Percentiles rank a stretch among this genome's conserved stretches.
Conservation (phyloP, 2,797 vertebrate species). For the Babyrousa celebensis region DNA sequence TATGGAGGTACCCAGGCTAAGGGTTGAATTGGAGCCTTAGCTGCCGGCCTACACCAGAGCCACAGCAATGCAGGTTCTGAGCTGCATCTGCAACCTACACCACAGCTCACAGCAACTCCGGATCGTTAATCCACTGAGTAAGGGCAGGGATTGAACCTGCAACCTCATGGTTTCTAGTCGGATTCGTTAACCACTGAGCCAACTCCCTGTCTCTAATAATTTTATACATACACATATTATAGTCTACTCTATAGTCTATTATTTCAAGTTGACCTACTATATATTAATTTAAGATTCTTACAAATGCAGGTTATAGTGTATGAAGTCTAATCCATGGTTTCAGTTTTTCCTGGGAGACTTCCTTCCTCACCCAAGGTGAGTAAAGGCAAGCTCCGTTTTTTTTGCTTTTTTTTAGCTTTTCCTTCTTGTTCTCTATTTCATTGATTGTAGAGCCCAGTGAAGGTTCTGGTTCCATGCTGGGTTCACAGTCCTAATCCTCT, state of each 20-base stretch:
- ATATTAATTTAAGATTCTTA: conserved; percentile 18
- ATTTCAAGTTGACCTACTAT: not conserved
- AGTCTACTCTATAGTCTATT: not conserved
- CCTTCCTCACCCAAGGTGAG: not conserved
- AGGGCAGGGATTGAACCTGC: too few species aligned
- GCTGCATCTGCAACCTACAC: too few species aligned
- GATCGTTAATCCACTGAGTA: too few species aligned
- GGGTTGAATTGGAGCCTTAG: too few species aligned
- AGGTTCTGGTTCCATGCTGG: not conserved
- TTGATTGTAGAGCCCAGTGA: not conserved
- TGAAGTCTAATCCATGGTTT: not conserved
- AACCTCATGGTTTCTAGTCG: too few species aligned
- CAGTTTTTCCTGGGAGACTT: not conserved
- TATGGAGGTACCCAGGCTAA: too few species aligned
- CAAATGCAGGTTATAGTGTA: not conserved
- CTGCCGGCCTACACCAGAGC: too few species aligned
- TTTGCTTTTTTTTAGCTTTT: not conserved
- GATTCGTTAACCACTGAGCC: too few species aligned
- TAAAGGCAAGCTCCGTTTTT: not conserved
- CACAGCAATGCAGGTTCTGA: too few species aligned
- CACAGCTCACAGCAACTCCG: too few species aligned
- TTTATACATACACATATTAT: not conserved
- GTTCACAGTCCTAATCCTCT: not conserved
- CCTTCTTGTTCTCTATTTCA: not conserved
- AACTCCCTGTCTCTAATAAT: not conserved